These are phyloP conservation scores for Edolisoma coerulescens DNA, from an alignment of 2,113 vertebrate genomes.

Conservation along the genomic window DNA sequence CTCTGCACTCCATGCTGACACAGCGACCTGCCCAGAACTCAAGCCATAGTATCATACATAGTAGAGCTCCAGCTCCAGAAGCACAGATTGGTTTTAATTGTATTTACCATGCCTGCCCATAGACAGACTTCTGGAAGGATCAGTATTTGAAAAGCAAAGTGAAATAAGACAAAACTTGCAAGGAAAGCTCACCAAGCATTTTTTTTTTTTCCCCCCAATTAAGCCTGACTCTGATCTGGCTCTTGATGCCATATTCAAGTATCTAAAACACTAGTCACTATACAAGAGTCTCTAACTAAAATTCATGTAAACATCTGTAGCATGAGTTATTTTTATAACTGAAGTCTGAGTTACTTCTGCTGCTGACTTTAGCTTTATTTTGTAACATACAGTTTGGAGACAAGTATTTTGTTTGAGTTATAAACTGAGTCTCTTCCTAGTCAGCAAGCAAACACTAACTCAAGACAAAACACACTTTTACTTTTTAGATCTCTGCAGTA, in stretches of 20 bases:
- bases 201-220: fast-evolving
- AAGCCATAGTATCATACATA: not conserved
- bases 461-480: not conserved
- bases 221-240: not conserved
- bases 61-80: not conserved
- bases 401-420: not conserved
- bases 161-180: not conserved
- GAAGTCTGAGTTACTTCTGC: not conserved
- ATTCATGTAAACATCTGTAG: not conserved
- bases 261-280: not conserved
- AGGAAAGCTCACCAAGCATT: not conserved
- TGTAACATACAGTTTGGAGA: not conserved
- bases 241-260: not conserved
- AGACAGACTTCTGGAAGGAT: not conserved
- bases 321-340: not conserved
- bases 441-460: not conserved
- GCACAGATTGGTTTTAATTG: not conserved
- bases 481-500: not conserved
- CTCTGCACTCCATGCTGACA: not conserved
- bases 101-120: not conserved
- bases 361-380: not conserved
- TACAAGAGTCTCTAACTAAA: not conserved
- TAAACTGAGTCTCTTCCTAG: not conserved
- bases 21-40: not conserved
- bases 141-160: not conserved